Evolutionary conservation across 2,797 vertebrate genomes (phyloP).

Genomic region (Phataginus tetradactyla): DNA sequence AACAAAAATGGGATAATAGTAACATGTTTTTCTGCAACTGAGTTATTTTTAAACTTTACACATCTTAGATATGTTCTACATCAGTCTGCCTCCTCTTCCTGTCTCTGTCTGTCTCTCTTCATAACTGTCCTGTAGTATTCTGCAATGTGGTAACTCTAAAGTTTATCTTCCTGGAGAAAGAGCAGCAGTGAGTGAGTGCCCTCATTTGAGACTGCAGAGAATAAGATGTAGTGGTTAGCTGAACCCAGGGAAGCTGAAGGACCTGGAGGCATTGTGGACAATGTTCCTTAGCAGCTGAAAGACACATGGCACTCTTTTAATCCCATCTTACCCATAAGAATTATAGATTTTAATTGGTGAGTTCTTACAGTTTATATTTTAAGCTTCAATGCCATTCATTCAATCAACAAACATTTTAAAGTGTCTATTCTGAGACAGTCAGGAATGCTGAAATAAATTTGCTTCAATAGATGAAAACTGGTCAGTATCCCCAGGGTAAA

Average conservation of each 20-base stretch:
- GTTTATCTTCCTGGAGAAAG: not conserved
- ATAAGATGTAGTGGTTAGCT: not conserved
- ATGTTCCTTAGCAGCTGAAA: not conserved
- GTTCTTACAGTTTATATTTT: not conserved
- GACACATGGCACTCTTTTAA: not conserved
- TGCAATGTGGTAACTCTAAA: not conserved
- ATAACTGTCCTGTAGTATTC: not conserved
- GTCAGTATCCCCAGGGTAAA: not conserved
- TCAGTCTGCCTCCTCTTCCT: not conserved
- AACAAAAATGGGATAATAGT: not conserved
- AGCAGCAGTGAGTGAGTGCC: not conserved
- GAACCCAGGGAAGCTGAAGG: not conserved
- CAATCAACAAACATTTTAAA: not conserved
- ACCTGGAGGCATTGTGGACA: not conserved
- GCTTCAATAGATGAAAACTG: not conserved
- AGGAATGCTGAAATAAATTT: not conserved
- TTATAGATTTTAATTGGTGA: not conserved
- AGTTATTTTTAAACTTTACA: not conserved
- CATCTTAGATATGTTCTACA: not conserved
- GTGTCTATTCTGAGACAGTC: not conserved
- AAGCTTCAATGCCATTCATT: not conserved
- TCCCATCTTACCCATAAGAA: not conserved
- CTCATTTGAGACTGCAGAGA: not conserved
- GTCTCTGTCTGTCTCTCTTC: not conserved
- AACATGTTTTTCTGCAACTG: not conserved